Evolutionary conservation across 2,797 vertebrate species (phyloP).

Genomic region (Rhinatrema bivittatum): DNA sequence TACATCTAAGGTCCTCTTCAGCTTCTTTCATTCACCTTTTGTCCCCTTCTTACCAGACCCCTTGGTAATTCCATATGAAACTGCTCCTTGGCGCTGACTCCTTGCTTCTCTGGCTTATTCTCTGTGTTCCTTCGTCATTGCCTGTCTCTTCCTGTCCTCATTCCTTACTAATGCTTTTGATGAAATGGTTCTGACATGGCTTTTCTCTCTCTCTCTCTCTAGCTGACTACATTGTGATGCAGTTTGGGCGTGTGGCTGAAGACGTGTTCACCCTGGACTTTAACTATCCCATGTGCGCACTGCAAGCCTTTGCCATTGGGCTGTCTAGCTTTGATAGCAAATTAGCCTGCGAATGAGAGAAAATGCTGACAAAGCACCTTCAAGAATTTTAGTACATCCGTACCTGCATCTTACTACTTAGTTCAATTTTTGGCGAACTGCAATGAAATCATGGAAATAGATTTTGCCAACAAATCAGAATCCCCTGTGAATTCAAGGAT

Average conservation of each 20-base stretch:
- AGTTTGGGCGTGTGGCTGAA: slow-evolving; percentile 91
- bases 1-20: too few species aligned
- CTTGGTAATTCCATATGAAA: not conserved
- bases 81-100: not conserved
- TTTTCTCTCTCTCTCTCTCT: slow-evolving; percentile 13
- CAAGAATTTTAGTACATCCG: too few species aligned
- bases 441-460: slow-evolving; percentile 5
- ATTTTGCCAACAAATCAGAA: too few species aligned
- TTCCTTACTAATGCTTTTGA: too few species aligned
- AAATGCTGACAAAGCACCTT: not conserved
- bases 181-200: too few species aligned
- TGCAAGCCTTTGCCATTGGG: slow-evolving; percentile 93
- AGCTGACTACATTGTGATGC: slow-evolving; percentile 98
- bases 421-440: slow-evolving; percentile 9
- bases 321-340: slow-evolving; percentile 97
- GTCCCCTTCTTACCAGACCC: not conserved
- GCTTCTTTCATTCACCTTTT: too few species aligned
- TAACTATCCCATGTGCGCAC: slow-evolving; percentile 93
- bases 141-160: too few species aligned
- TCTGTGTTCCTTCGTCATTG: not conserved
- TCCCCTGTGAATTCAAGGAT: too few species aligned
- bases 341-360: slow-evolving; percentile 82
- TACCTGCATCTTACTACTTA: not conserved
- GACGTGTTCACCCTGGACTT: slow-evolving; percentile 94
- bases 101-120: not conserved